Evolutionary conservation across 2,797 vertebrate species (phyloP).

Genomic region (Notolepis coatsorum): DNA sequence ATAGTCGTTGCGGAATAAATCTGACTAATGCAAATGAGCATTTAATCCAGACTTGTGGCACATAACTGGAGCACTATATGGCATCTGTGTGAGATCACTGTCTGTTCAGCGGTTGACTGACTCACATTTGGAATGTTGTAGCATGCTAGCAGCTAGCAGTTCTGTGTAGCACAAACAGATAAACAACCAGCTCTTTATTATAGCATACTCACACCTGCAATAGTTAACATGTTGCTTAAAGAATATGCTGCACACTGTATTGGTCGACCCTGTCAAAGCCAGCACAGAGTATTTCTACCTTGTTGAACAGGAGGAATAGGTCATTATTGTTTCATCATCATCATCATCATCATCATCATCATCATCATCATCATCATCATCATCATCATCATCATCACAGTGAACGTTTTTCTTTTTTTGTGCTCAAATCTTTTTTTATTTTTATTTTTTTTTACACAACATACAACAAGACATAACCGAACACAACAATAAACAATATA

Average conservation of each 20-base stretch:
- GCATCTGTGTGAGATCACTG: constrained; percentile 33
- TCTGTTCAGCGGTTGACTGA: not conserved
- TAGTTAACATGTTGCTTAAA: not conserved
- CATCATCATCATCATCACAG: no score
- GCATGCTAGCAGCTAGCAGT: not conserved
- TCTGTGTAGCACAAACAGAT: not conserved
- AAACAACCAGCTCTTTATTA: not conserved
- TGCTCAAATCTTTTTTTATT: no score
- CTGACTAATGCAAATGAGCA: constrained; percentile 47
- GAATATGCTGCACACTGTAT: not conserved
- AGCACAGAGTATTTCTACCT: not conserved
- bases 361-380: no score
- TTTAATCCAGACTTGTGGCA: constrained; percentile 52
- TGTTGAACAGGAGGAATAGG: no score
- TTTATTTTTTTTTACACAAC: no score
- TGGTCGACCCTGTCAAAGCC: not conserved
- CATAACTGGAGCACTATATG: constrained; percentile 27
- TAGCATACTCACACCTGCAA: not conserved
- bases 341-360: no score
- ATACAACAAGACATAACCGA: no score
- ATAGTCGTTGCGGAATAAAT: constrained; percentile 42
- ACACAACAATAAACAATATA: no score
- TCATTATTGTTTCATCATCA: no score
- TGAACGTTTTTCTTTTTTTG: no score
- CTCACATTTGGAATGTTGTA: not conserved